phyloP scores from a whole-genome alignment of 2,113 vertebrate genomes.

The Pongo abelii region DNA sequence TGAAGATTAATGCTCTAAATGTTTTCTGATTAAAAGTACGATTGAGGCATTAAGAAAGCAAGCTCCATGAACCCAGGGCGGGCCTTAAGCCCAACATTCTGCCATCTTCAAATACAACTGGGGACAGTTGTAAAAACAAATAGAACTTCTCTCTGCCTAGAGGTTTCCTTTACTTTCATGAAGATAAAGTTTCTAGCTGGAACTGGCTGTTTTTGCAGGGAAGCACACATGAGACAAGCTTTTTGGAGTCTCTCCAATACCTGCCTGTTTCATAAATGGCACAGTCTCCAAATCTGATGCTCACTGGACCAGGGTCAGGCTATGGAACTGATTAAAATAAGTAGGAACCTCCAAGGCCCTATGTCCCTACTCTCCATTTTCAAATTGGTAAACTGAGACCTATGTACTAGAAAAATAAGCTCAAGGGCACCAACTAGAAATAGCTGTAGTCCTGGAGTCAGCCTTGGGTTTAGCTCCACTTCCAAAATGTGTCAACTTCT shows the following conservation, averaged over 20 bases:
- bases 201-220: neutral
- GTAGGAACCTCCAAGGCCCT: neutral
- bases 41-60: neutral
- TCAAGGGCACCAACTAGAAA: accelerated
- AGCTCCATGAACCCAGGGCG: neutral
- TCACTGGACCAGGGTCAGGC: neutral
- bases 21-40: slow-evolving; percentile 51
- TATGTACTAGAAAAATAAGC: neutral
- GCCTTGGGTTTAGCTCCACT: neutral
- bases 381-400: neutral
- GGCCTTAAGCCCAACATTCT: too few species aligned
- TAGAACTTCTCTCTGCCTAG: neutral
- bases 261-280: neutral
- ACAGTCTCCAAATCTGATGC: accelerated
- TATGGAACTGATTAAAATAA: neutral
- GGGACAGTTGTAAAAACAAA: neutral
- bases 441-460: neutral
- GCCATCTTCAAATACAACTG: neutral
- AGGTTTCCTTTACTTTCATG: neutral
- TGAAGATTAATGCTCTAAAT: slow-evolving; percentile 48
- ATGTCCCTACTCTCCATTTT: neutral
- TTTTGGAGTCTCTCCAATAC: neutral
- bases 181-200: neutral
- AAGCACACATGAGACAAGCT: neutral
- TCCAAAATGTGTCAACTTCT: neutral